Evolutionary conservation across 1,140 invertebrate species (phyloP), one percentile per base, ranked within the genome.

Genomic region (Eubasilissa regina): DNA sequence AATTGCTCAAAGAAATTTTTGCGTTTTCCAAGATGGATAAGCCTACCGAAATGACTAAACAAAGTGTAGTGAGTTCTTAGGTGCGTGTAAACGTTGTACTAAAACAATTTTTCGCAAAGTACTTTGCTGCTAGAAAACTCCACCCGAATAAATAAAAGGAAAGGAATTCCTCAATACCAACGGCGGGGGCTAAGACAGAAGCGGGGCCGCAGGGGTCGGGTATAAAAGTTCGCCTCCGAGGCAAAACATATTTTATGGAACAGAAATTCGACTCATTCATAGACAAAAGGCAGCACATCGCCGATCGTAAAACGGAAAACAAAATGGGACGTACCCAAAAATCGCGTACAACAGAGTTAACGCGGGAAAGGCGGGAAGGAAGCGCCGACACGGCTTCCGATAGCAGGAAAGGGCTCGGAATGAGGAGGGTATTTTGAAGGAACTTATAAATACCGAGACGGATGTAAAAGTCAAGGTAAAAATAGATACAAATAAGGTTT

Each of bases 311-410:
- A 75, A 75, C 73, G 58, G 53, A 75, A 75, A 60, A 75, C 43
- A 62, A 75, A 60, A 75, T 75, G 44, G 53, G 21, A 62, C 73
- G 55, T 58, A 35, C 15, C 73, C 73, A 9, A 62, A 60, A 62
- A 45, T 75, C 44, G 60, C 17, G 25, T 62, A 55, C 74, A 55
- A 15, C 56, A 70, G 70, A 76, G 62, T 80, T 62, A 70, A 80
- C 79, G 76, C 73, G 79, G 53, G 68, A 80, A 64, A 44, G 79
- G 79, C 79, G 79, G 60, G 7, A 47, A 17, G 75, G 75, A 48
- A 56, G 35, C 51, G 15, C 25, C 35, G 43, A 56, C 70, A 70
- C 19, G 66, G 21, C 66, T 70, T 51, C 44, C 48, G 70, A 73
- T 35, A 45, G n/a, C 64, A 56, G 15, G 19, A 56, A 19, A 6